Conservation (phyloP, 2,888 invertebrate genomes). For the Lysandra bellargus region DNA sequence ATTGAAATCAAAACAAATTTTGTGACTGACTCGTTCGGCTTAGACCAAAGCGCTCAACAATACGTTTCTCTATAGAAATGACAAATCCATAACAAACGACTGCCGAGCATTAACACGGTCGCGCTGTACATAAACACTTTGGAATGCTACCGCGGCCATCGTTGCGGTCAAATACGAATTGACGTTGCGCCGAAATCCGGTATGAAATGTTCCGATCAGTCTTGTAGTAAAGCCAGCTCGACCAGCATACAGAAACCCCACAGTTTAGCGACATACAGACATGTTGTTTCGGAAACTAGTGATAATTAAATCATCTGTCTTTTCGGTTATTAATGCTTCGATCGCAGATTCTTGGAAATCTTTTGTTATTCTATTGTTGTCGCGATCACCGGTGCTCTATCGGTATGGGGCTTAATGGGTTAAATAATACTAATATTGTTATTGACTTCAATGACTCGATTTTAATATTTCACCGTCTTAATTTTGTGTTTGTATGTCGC, state of each 20-base stretch:
- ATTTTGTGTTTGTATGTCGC: neutral
- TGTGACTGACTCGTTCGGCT: neutral
- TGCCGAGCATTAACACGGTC: neutral
- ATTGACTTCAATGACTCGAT: neutral
- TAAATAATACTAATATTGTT: no score
- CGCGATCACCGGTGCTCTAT: no score
- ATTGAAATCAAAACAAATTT: neutral
- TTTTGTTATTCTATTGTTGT: no score
- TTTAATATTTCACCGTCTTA: neutral
- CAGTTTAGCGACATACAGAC: neutral
- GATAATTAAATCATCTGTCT: no score
- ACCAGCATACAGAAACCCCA: slow-evolving; percentile 57
- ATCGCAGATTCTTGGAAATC: no score
- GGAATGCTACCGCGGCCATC: slow-evolving; percentile 37
- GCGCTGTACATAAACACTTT: slow-evolving; percentile 33
- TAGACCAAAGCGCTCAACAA: neutral
- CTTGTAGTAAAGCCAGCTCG: slow-evolving; percentile 66
- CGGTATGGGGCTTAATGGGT: no score
- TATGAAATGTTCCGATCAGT: slow-evolving; percentile 74
- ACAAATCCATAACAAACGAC: neutral
- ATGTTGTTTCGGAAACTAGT: neutral
- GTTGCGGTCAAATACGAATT: slow-evolving; percentile 49
- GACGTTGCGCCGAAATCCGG: slow-evolving; percentile 64
- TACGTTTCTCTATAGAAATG: neutral
- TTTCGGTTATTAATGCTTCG: no score